Evolutionary conservation across 2,113 vertebrate genomes (phyloP).

Genomic region (Phalacrocorax carbo): DNA sequence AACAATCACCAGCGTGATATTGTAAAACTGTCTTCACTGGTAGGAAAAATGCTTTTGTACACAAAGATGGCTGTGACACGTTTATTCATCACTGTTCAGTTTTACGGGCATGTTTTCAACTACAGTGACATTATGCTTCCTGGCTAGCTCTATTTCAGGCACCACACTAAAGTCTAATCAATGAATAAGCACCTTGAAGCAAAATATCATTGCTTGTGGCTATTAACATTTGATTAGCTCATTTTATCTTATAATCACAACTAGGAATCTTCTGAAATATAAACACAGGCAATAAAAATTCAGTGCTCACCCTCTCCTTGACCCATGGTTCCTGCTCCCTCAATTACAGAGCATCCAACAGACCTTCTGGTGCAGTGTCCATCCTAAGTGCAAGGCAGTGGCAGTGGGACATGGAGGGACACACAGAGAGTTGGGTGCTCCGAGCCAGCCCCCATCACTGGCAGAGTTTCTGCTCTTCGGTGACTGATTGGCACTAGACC

Average conservation of each 20-base stretch:
- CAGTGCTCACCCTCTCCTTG: background rate
- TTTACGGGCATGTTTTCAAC: background rate
- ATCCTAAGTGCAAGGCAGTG: background rate
- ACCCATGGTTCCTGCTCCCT: rapidly evolving
- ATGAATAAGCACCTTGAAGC: background rate
- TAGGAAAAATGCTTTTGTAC: background rate
- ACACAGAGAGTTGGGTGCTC: background rate
- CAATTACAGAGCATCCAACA: background rate
- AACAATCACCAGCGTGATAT: background rate
- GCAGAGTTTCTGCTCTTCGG: background rate
- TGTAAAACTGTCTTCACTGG: background rate
- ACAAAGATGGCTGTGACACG: background rate
- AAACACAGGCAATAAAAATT: background rate
- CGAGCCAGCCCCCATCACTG: background rate
- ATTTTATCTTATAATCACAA: background rate
- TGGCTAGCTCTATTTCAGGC: background rate
- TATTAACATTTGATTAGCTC: background rate
- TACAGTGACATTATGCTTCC: background rate
- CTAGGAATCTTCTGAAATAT: background rate
- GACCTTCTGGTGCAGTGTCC: background rate
- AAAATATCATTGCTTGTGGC: background rate
- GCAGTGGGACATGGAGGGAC: background rate
- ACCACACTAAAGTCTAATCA: background rate
- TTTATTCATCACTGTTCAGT: background rate
- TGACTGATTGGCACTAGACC: rapidly evolving